Conservation (phyloP, 2,797 vertebrate species). For the Macroramphosus scolopax region DNA sequence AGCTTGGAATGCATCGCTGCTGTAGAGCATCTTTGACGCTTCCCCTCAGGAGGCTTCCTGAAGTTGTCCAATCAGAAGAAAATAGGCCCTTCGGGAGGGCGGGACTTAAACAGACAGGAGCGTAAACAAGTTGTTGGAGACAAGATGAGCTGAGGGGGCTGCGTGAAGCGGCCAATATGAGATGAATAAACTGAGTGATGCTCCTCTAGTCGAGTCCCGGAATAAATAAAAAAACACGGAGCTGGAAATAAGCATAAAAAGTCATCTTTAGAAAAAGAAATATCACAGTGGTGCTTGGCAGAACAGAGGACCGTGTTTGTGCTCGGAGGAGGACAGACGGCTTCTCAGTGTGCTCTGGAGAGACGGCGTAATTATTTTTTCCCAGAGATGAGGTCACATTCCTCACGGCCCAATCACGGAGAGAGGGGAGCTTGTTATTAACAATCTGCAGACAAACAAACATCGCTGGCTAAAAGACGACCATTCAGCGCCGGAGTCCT, state of each 20-base stretch:
- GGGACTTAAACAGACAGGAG: too few relatives aligned
- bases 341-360: conserved; percentile 38
- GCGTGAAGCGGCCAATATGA: too few relatives aligned
- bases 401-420: conserved; percentile 49
- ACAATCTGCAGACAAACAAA: conserved; percentile 63
- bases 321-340: conserved; percentile 19
- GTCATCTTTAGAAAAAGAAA: conserved; percentile 34
- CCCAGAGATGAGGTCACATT: conserved; percentile 68
- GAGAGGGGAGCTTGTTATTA: conserved; percentile 57
- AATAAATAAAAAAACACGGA: neutral
- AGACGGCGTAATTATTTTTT: conserved; percentile 66
- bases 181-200: too few relatives aligned
- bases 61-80: too few relatives aligned
- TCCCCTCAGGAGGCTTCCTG: too few relatives aligned
- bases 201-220: too few relatives aligned
- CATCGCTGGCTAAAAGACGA: conserved; percentile 37
- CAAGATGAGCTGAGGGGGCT: too few relatives aligned
- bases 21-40: too few relatives aligned
- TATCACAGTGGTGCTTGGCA: conserved; percentile 37
- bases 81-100: too few relatives aligned
- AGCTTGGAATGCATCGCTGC: too few relatives aligned
- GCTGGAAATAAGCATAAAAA: neutral
- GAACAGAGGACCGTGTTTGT: conserved; percentile 54
- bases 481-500: conserved; percentile 25
- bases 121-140: too few relatives aligned